Percentiles rank a stretch among this genome's conserved stretches.
phyloP scores from a whole-genome alignment of 2,113 vertebrate species.

The Pomatostomus ruficeps region DNA sequence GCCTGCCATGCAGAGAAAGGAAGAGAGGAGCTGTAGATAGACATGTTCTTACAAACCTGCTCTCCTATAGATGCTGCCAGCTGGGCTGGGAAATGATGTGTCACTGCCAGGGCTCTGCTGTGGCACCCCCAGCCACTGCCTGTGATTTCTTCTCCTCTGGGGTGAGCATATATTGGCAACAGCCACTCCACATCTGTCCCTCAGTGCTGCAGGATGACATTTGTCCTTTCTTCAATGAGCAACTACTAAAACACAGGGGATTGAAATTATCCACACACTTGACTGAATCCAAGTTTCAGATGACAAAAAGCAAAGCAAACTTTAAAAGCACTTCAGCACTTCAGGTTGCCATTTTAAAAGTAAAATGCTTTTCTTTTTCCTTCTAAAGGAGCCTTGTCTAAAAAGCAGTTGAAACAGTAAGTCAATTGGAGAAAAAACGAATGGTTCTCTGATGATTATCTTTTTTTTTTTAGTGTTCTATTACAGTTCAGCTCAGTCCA shows the following conservation, averaged over 20 bases:
- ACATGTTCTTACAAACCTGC: not conserved
- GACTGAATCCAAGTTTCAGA: not conserved
- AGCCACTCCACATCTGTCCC: not conserved
- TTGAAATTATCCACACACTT: not conserved
- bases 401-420: not conserved
- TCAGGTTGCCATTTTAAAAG: not conserved
- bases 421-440: not conserved
- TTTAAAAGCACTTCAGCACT: not conserved
- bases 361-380: not conserved
- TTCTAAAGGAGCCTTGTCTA: not conserved
- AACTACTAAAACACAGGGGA: not conserved
- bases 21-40: not conserved
- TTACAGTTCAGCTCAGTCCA: not conserved
- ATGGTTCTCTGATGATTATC: not conserved
- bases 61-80: not conserved
- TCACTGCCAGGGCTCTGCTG: not conserved
- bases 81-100: not conserved
- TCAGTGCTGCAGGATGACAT: not conserved
- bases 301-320: not conserved
- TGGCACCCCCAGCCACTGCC: not conserved
- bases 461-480: not conserved
- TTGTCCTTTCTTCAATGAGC: not conserved
- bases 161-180: not conserved
- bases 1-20: not conserved
- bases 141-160: not conserved